Evolutionary conservation across 2,113 vertebrate species (phyloP), one percentile per base, ranked within the genome.

Genomic region (Stomatorhinus ivindoensis): DNA sequence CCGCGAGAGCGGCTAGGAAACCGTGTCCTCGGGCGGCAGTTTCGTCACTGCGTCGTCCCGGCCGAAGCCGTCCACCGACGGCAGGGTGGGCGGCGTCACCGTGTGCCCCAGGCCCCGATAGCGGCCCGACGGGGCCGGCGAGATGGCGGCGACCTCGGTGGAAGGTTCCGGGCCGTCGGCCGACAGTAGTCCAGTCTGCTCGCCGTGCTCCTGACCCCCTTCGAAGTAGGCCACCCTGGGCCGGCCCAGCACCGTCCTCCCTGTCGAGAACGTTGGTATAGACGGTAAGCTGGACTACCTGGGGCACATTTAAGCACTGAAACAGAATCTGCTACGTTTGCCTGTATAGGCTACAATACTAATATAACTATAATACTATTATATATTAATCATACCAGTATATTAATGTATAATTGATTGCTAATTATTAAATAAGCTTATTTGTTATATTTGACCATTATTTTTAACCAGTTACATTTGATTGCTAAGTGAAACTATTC

Each of bases 61-160:
- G 91, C 91, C 94, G 89, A 94, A 95, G 88, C 90, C 96, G 21
- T 93, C 95, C 4, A 94, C 92, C 0, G 96, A 95, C 0, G 96
- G 97, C 84, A 94, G 91, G 9, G 97, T 97, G 92, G 97, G 97
- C 1, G 97, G 96, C 0, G 97, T 95, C 83, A 95, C 91, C 19
- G 96, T 99, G 91, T 96, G 96, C 90, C 98, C 98, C 94, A 99
- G 97, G 44, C 98, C 98, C 94, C 99, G 95, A 87, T 99, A 99
- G 46, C 95, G 96, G 89, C 98, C 98, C 84, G 94, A 95, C 1
- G 97, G 97, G 8, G 97, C 98, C 61, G 95, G 95, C 0, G 97
- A 95, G 91, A 97, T 94, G 55, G 97, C 97, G 82, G 95, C 93
- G 2, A 94, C 93, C 91, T 97, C 95, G 21, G 95, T 95, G 92